Evolutionary conservation across 2,888 invertebrate genomes (phyloP), one percentile per base, ranked within the genome.

Genomic region (Pachliopta kotzebuea): DNA sequence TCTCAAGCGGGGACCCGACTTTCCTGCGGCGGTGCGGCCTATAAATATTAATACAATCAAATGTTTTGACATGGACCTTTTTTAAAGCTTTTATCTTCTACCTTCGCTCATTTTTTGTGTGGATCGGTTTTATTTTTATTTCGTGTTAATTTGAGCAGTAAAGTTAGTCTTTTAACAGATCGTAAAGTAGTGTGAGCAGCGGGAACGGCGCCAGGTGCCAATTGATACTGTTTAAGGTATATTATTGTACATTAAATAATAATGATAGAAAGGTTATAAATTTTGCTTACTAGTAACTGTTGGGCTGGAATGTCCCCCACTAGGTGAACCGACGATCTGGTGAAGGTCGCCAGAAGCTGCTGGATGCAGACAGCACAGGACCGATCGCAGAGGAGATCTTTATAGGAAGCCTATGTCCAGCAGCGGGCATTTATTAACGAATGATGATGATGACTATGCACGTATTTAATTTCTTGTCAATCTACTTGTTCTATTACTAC

Each of bases 41-140:
- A 91, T 91, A 91, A 91, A 91, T 91, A 90, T 91, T 91, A 91
- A 90, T 90, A 90, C 91, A 91, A 91, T 91, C 92, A 90, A 92
- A 91, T 92, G 90, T 92, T 90, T 90, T 90, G 90, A 92, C 92
- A 87, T 91, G 85, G 79, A 80, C 88, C 86, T 90, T 90, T 88
- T 91, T 91, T 88, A 91, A 66, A 90, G 81, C 86, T 88, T 85
- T 90, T 88, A 88, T 89, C 90, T 90, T 84, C 82, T 86, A 81
- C 84, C 89, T 88, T 88, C 80, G 88, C 86, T 87, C 86, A 83
- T 88, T 90, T 86, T 88, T 89, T 89, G 83, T 86, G 74, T 76
- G 81, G 70, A 81, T 85, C 86, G 89, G 86, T 88, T 86, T 80
- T 83, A 84, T 85, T 91, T 90, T 92, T 91, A 88, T 90, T 91